Evolutionary conservation across 1,140 invertebrate genomes (phyloP).

Genomic region (Drosophila ambigua): DNA sequence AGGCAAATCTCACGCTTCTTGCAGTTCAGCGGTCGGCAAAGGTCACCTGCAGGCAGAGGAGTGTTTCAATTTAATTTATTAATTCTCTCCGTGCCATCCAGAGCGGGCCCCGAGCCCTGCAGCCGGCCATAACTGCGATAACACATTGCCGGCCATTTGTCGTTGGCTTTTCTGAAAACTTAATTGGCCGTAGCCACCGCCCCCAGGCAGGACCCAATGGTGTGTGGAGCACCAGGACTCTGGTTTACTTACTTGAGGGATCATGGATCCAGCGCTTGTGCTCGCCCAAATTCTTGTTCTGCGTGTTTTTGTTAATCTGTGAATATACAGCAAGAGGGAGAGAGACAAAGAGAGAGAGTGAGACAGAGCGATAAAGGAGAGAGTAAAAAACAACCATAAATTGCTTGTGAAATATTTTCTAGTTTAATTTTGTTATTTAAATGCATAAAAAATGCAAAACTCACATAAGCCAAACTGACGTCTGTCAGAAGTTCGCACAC

Average conservation of each 20-base stretch:
- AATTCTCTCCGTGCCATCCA: slow-evolving; percentile 2
- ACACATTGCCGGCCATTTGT: slow-evolving; percentile 3
- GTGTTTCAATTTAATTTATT: slow-evolving; percentile 46
- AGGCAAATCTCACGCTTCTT: slow-evolving; percentile 94
- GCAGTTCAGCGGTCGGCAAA: slow-evolving; percentile 93
- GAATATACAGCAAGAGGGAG: neutral
- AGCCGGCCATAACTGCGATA: slow-evolving; percentile 5
- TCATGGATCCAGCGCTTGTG: slow-evolving; percentile 90
- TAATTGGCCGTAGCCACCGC: slow-evolving; percentile 2
- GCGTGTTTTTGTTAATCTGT: slow-evolving; percentile 78
- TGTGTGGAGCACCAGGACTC: neutral
- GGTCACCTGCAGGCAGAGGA: slow-evolving; percentile 87
- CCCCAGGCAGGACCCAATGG: neutral
- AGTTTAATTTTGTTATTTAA: slow-evolving; percentile 79
- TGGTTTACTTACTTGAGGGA: slow-evolving; percentile 88
- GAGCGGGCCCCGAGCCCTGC: no score
- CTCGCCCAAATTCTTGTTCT: slow-evolving; percentile 83
- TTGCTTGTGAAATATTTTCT: slow-evolving; percentile 50
- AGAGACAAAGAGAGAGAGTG: slow-evolving; percentile 6
- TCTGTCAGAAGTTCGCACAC: slow-evolving; percentile 52
- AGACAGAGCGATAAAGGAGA: slow-evolving; percentile 12
- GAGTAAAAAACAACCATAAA: slow-evolving; percentile 32
- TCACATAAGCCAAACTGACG: slow-evolving; percentile 34
- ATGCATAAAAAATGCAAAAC: slow-evolving; percentile 76
- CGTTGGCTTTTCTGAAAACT: slow-evolving; percentile 12